These are phyloP conservation scores for Rallus limicola DNA, from an alignment of 2,113 vertebrate genomes.

Conservation along the genomic window DNA sequence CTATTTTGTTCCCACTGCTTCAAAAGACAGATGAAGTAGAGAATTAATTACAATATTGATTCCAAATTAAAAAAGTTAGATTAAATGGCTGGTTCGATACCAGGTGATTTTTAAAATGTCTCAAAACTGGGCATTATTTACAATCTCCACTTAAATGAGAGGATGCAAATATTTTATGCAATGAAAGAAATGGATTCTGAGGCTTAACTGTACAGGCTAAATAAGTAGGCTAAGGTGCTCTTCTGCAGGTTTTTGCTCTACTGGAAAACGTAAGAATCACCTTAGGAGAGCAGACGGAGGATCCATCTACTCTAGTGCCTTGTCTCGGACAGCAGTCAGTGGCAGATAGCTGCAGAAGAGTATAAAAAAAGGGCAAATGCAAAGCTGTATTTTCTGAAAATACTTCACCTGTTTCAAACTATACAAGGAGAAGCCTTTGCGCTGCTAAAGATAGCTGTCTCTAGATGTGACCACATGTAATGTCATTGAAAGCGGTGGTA, in stretches of 20 bases:
- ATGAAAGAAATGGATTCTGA: not conserved
- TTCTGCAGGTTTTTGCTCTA: not conserved
- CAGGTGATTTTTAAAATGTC: not conserved
- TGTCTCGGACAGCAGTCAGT: not conserved
- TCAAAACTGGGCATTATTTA: conserved; percentile 21
- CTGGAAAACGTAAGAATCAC: not conserved
- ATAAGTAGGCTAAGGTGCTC: not conserved
- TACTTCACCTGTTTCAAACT: not conserved
- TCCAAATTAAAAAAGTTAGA: not conserved
- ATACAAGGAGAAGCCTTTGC: not conserved
- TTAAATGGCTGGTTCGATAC: conserved; percentile 9
- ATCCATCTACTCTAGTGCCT: not conserved
- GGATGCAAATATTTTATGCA: not conserved
- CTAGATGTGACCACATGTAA: not conserved
- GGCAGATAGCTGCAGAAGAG: not conserved
- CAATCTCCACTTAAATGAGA: not conserved
- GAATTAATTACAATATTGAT: conserved; percentile 35
- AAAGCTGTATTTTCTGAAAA: not conserved
- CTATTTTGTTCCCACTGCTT: not conserved
- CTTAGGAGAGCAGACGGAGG: not conserved
- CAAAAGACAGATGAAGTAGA: conserved; percentile 4
- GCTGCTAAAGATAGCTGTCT: not conserved
- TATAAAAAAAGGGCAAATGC: not conserved
- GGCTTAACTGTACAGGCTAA: not conserved
- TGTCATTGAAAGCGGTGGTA: not conserved